phyloP scores from a whole-genome alignment of 2,113 vertebrate species.

The Epinephelus fuscoguttatus region DNA sequence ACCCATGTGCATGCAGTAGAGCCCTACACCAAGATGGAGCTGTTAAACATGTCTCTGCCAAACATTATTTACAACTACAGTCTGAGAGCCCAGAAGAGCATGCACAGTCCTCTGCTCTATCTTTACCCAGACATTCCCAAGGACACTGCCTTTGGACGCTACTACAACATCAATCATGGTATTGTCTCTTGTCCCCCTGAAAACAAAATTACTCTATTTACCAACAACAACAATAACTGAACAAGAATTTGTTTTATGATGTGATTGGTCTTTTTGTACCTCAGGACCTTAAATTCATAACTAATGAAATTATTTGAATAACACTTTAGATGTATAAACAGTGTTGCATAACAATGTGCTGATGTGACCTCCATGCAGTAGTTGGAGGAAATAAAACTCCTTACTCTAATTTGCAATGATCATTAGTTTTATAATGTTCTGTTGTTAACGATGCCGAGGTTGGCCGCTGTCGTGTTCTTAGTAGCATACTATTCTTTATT shows the following conservation, averaged over 20 bases:
- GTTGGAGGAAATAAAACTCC: neutral
- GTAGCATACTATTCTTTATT: neutral
- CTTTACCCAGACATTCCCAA: conserved; percentile 92
- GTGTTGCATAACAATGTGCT: neutral
- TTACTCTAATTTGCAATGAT: neutral
- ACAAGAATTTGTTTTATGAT: neutral
- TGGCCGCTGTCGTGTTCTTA: too few species aligned
- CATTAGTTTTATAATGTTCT: neutral
- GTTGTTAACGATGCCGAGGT: neutral
- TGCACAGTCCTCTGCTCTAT: conserved; percentile 88
- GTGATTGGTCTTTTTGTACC: neutral
- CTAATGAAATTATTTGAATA: neutral
- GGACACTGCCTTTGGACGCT: conserved; percentile 89
- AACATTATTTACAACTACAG: conserved; percentile 90
- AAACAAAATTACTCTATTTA: neutral
- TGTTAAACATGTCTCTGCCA: conserved; percentile 86
- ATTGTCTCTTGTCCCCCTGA: neutral
- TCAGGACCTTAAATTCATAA: neutral
- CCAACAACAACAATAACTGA: neutral
- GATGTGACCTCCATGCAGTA: neutral
- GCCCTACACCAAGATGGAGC: conserved; percentile 92
- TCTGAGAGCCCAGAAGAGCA: conserved; percentile 86
- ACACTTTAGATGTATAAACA: neutral
- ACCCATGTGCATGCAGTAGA: conserved; percentile 88
- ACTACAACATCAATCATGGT: conserved; percentile 82